Conservation (phyloP, 2,888 invertebrate genomes). For the Coenonympha glycerion region DNA sequence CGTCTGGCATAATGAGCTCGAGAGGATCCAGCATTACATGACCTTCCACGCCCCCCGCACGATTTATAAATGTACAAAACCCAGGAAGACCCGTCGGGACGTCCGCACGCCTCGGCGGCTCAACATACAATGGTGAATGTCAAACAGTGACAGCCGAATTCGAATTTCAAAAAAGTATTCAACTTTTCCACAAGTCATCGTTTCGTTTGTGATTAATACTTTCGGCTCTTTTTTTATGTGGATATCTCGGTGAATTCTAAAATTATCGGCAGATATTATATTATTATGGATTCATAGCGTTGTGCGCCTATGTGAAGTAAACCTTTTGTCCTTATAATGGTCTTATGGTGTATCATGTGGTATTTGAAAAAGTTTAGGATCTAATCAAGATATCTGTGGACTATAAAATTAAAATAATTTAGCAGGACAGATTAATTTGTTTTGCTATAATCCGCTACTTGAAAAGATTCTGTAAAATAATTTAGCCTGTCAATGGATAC, state of each 20-base stretch:
- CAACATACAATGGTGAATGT: conserved; percentile 37
- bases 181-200: conserved; percentile 64
- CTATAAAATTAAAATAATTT: no score
- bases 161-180: conserved; percentile 53
- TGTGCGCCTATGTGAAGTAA: conserved; percentile 15
- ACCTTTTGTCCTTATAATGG: conserved; percentile 20
- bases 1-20: conserved; percentile 46
- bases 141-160: conserved; percentile 52
- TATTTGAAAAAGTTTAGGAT: conserved; percentile 7
- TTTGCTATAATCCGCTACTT: no score
- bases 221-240: conserved; percentile 37
- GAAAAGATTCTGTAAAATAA: no score
- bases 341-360: conserved; percentile 15
- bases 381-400: conserved; percentile 8
- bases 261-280: conserved; percentile 30
- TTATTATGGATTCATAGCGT: conserved; percentile 4
- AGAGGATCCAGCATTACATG: conserved; percentile 34
- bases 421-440: no score
- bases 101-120: conserved; percentile 21
- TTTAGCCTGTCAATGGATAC: no score
- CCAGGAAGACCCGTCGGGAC: neutral
- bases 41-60: conserved; percentile 17
- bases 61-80: neutral
- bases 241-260: conserved; percentile 21
- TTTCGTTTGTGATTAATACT: conserved; percentile 62